Percentiles rank a stretch among this genome's conserved stretches.
Evolutionary conservation across 2,797 vertebrate species (phyloP).

Genomic region (Gymnodraco acuticeps): DNA sequence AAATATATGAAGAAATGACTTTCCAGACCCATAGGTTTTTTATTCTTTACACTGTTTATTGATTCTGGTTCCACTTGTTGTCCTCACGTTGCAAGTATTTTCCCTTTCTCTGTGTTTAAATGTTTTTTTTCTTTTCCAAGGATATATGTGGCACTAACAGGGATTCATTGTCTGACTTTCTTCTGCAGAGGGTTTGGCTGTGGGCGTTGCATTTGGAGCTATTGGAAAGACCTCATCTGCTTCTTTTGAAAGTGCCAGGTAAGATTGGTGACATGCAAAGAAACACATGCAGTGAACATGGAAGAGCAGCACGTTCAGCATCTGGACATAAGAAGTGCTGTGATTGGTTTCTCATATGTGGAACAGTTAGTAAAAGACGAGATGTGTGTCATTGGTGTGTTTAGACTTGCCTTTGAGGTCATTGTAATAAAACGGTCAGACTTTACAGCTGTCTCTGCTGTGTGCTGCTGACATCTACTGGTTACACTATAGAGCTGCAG

Average conservation of each 20-base stretch:
- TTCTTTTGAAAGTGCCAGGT: constrained; percentile 95
- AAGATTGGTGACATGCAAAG: constrained; percentile 50
- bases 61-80: not conserved
- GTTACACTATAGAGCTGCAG: not conserved
- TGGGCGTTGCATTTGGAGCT: constrained; percentile 95
- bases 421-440: not conserved
- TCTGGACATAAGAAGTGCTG: not conserved
- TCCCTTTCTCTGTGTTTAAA: not conserved
- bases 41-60: not conserved
- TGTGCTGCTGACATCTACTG: constrained; percentile 67
- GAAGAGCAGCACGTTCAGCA: not conserved
- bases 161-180: constrained; percentile 2
- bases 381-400: not conserved
- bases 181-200: constrained; percentile 93
- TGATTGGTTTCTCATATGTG: not conserved
- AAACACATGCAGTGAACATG: not conserved
- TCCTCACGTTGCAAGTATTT: not conserved
- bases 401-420: not conserved
- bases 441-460: not conserved
- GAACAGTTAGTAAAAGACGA: not conserved
- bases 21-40: not conserved
- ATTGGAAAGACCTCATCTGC: constrained; percentile 91
- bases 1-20: not conserved
- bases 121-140: not conserved
- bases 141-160: not conserved